Evolutionary conservation across 2,888 invertebrate species (phyloP), one percentile per base, ranked within the genome.

Genomic region (Rapana venosa): DNA sequence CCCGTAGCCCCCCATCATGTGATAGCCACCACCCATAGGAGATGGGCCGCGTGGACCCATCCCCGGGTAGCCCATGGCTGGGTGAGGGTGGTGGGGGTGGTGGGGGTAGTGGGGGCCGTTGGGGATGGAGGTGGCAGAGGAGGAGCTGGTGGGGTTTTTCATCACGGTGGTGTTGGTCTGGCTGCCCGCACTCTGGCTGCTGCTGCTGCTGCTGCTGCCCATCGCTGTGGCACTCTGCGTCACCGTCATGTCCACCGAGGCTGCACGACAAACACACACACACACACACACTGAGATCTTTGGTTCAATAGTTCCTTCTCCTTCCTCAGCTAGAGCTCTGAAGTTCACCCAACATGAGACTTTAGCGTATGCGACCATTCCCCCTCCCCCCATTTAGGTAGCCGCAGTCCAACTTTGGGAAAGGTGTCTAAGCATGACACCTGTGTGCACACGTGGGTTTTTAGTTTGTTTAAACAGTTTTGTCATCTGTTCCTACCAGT

Each of bases 151-250:
- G 90, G 84, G 88, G 90, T 89, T 30, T 5, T n/a, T 85, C 84
- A 90, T 89, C 88, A 92, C 88, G 77, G 90, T 87, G n/a, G 83
- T 70, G 35, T 87, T 88, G 17, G 92, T 88, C 88, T 88, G 88
- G 30, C 88, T 84, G 30, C 89, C 87, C 56, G 89, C 85, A 74
- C 91, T 90, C 88, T 93, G 92, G 17, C n/a, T 32, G 94, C 47
- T 47, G 47, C 47, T 47, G 47, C 8, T 47, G 47, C 47, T 47
- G 47, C 47, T 47, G 47, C 94, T 93, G 90, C 94, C 94, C 20
- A 94, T 94, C 74, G 94, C 94, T 17, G 95, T 95, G 26, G 94
- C 94, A 90, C 95, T 95, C 92, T 95, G 95, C 11, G 95, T 95
- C 56, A 94, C 94, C 79, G 93, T 92, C 26, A 94, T 94, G 84